Evolutionary conservation across 2,797 vertebrate species (phyloP).

Genomic region (Lemur catta): DNA sequence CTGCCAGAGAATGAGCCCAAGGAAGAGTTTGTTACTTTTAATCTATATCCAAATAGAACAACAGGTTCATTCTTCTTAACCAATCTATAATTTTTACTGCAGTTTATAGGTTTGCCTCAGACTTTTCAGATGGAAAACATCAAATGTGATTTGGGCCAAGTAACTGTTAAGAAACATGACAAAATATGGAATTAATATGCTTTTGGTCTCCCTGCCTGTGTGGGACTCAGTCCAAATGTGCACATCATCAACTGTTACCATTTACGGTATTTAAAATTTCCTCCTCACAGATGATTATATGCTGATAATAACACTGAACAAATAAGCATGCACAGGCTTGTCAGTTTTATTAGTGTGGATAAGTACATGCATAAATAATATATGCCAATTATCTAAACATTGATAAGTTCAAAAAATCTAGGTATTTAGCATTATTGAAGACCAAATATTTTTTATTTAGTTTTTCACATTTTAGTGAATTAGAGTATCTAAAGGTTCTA

Average conservation of each 20-base stretch:
- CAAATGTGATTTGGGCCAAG: conserved; percentile 19
- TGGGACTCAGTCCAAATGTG: background rate
- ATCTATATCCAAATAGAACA: background rate
- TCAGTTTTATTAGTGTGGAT: conserved; percentile 27
- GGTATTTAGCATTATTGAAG: conserved; percentile 31
- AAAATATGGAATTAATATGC: background rate
- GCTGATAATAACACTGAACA: background rate
- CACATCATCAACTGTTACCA: background rate
- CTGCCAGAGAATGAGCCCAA: background rate
- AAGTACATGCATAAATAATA: background rate
- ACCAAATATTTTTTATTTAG: conserved; percentile 18
- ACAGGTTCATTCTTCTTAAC: background rate
- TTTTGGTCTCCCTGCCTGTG: background rate
- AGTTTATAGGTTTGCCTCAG: background rate
- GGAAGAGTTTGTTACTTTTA: conserved; percentile 5
- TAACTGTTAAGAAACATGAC: background rate
- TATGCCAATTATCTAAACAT: conserved; percentile 8
- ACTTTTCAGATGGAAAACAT: conserved; percentile 10
- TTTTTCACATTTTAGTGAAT: conserved; percentile 3
- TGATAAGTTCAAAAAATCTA: background rate
- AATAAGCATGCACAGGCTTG: background rate
- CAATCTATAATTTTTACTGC: background rate
- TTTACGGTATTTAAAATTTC: conserved; percentile 9
- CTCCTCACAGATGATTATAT: background rate
- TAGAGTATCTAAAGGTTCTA: background rate